These are phyloP conservation scores for Druon quercuslanigerum DNA, from an alignment of 1,140 invertebrate species.

Conservation along the genomic window DNA sequence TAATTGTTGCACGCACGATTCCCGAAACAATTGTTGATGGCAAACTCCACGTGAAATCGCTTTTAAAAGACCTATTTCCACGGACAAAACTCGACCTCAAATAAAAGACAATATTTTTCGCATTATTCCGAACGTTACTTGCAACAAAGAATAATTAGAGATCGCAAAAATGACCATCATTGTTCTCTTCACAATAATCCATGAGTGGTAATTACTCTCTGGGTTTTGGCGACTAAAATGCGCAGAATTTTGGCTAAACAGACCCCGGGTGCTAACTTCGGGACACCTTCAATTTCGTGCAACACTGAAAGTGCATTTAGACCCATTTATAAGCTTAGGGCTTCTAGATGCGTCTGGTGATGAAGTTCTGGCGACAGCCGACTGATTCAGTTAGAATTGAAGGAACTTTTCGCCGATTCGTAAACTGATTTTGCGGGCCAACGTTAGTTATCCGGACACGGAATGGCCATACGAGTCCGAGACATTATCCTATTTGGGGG, in stretches of 20 bases:
- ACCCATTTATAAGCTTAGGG: slow-evolving; percentile 52
- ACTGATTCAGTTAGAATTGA: slow-evolving; percentile 63
- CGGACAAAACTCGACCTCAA: slow-evolving; percentile 16
- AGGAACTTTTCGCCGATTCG: slow-evolving; percentile 63
- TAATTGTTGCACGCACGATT: slow-evolving; percentile 27
- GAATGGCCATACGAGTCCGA: slow-evolving; percentile 62
- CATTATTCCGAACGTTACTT: not conserved
- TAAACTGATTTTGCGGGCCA: slow-evolving; percentile 70
- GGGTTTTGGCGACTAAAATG: too few relatives aligned
- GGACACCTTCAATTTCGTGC: slow-evolving; percentile 25
- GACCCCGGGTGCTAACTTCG: not conserved
- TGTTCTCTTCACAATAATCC: not conserved
- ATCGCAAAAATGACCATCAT: not conserved
- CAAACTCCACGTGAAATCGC: slow-evolving; percentile 8
- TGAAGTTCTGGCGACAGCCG: slow-evolving; percentile 48
- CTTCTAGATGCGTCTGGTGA: slow-evolving; percentile 20
- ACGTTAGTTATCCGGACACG: slow-evolving; percentile 70
- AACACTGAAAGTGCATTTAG: slow-evolving; percentile 35
- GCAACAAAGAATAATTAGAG: slow-evolving; percentile 17
- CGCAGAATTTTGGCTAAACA: too few relatives aligned
- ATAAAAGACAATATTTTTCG: slow-evolving; percentile 14
- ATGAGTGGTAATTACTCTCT: too few relatives aligned
- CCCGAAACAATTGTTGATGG: slow-evolving; percentile 15
- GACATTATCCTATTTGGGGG: slow-evolving; percentile 64
- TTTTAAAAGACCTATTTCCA: slow-evolving; percentile 18